phyloP scores from a whole-genome alignment of 2,888 invertebrate genomes.

The Cybosia mesomella region DNA sequence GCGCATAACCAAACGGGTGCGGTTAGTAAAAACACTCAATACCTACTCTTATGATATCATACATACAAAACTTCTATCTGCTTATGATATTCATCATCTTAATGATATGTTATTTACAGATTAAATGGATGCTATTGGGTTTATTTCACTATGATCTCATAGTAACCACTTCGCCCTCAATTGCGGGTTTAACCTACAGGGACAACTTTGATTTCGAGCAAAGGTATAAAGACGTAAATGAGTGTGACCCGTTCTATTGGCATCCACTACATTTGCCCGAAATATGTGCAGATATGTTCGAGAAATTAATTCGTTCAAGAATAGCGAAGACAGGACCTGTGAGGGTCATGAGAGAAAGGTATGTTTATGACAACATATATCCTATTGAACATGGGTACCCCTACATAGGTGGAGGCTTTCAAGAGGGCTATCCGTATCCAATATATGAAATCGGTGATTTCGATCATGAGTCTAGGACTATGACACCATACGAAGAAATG shows the following conservation, averaged over 20 bases:
- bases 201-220: conserved; percentile 75
- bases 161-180: conserved; percentile 57
- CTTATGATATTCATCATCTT: neutral
- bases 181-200: conserved; percentile 76
- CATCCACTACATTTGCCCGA: conserved; percentile 77
- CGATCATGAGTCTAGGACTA: conserved; percentile 6
- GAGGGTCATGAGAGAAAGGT: conserved; percentile 52
- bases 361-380: neutral
- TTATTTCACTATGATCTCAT: conserved; percentile 40
- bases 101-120: conserved; percentile 45
- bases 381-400: neutral
- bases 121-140: conserved; percentile 40
- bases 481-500: conserved; percentile 63
- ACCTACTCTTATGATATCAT: too few relatives aligned
- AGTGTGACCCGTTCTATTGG: conserved; percentile 78
- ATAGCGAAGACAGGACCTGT: conserved; percentile 53
- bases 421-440: neutral
- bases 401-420: neutral
- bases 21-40: neutral
- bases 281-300: conserved; percentile 68
- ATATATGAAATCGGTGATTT: neutral
- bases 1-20: neutral
- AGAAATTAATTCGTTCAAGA: conserved; percentile 63
- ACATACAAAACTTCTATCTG: neutral
- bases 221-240: conserved; percentile 67